Evolutionary conservation across 2,797 vertebrate genomes (phyloP).

Genomic region (Pipistrellus pygmaeus): DNA sequence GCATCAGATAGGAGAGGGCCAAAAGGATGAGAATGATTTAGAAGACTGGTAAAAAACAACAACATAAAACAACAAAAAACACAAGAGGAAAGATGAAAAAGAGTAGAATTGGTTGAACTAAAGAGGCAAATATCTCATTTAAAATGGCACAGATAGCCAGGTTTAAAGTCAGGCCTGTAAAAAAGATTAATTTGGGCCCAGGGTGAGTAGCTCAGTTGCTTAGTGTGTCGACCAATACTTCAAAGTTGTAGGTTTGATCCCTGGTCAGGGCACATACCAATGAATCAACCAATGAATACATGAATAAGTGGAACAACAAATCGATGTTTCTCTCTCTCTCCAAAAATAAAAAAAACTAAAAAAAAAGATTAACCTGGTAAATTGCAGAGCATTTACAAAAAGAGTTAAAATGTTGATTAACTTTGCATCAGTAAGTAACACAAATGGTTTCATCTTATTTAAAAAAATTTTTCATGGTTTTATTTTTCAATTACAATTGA

Average conservation of each 20-base stretch:
- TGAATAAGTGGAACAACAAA: background rate
- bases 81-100: background rate
- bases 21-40: slow-evolving; percentile 34
- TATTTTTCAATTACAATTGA: background rate
- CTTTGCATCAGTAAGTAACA: background rate
- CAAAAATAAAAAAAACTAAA: background rate
- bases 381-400: slow-evolving; percentile 39
- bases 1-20: slow-evolving; percentile 43
- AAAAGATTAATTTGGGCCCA: background rate
- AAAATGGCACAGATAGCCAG: background rate
- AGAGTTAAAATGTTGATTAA: slow-evolving; percentile 7
- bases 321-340: background rate
- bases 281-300: background rate
- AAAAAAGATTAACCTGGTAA: slow-evolving; percentile 12
- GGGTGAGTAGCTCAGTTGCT: background rate
- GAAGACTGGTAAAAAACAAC: background rate
- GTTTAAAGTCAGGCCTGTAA: background rate
- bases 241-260: background rate
- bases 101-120: background rate
- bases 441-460: slow-evolving; percentile 16
- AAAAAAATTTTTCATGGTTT: background rate
- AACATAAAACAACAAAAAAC: background rate
- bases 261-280: background rate
- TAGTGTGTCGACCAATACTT: background rate
- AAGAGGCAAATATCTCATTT: slow-evolving; percentile 42